Evolutionary conservation across 2,888 invertebrate genomes (phyloP).

Genomic region (Osedax frankpressi): DNA sequence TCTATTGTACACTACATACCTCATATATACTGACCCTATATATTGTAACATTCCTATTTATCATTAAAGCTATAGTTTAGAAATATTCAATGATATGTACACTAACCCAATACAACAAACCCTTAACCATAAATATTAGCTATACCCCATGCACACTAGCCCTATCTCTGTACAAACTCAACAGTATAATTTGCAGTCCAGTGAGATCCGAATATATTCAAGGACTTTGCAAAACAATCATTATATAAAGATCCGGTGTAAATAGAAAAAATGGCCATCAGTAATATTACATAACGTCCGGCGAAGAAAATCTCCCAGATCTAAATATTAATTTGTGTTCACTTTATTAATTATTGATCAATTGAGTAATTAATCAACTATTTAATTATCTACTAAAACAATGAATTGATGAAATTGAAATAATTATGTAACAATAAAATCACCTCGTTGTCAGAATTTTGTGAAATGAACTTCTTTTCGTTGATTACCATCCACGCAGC

Average conservation of each 20-base stretch:
- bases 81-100: too few relatives aligned
- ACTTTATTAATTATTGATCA: too few relatives aligned
- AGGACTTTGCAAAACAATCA: slow-evolving; percentile 85
- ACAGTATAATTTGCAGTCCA: slow-evolving; percentile 52
- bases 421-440: slow-evolving; percentile 21
- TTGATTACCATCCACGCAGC: slow-evolving; percentile 86
- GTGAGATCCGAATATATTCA: slow-evolving; percentile 83
- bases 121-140: too few relatives aligned
- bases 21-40: too few relatives aligned
- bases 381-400: too few relatives aligned
- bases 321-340: too few relatives aligned
- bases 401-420: background rate
- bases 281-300: slow-evolving; percentile 86
- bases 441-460: slow-evolving; percentile 78
- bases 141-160: too few relatives aligned
- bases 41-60: too few relatives aligned
- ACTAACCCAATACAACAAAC: too few relatives aligned
- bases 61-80: too few relatives aligned
- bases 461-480: slow-evolving; percentile 76
- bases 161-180: background rate
- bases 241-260: slow-evolving; percentile 97
- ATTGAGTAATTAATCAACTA: too few relatives aligned
- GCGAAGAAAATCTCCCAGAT: slow-evolving; percentile 96
- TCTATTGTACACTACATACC: too few relatives aligned
- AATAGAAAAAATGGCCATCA: slow-evolving; percentile 94